Evolutionary conservation across 64 coral and sea anemone species (phyloP), one percentile per base, ranked within the genome.

Genomic region (Cladopsammia gracilis): DNA sequence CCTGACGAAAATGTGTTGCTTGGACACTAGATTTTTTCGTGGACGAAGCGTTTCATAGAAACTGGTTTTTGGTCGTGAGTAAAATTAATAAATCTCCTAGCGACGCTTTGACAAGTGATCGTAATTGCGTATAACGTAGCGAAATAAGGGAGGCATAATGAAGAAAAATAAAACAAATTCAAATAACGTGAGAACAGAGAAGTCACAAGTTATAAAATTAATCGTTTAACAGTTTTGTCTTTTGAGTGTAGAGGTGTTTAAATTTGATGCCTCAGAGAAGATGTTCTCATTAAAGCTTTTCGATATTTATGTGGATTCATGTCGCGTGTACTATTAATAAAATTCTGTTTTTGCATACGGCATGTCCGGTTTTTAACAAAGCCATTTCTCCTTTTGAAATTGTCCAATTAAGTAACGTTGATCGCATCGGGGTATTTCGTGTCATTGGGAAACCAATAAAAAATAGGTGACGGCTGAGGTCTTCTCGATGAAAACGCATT

Each of bases 11-110:
- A 67, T n/a, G 3, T 22, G 80, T 84, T 64, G 62, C 80, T 59
- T 20, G 47, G 80, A 84, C 16, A 84, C 80, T 46, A 48, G 43
- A 84, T 84, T 84, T 84, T 67, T 67, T 16, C 80, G 61, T 24
- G 80, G 43, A 68, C 43, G 47, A 84, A 16, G 18, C 60, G 80
- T 84, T 67, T 84, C 80, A 46, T 22, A 46, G 80, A 68, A 84
- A 84, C 80, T 23, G 5, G 61, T 20, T 82, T 54, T 82, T 64
- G 15, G 46, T 82, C 78, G 58, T 16, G 12, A 64, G 44, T 22
- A 47, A 68, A 66, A 67, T 49, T 46, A 84, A 20, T 20, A 50
- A 4, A 48, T 67, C 43, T 66, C 62, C 42, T 68, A 19, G 44
- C 42, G 62, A 84, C 80, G 49, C 20, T 50, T 11, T 84, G 80